A percentile compares a stretch with the other conserved stretches of the same genome.
Conservation (phyloP, 2,888 invertebrate species). For the Teinopalpus imperialis region DNA sequence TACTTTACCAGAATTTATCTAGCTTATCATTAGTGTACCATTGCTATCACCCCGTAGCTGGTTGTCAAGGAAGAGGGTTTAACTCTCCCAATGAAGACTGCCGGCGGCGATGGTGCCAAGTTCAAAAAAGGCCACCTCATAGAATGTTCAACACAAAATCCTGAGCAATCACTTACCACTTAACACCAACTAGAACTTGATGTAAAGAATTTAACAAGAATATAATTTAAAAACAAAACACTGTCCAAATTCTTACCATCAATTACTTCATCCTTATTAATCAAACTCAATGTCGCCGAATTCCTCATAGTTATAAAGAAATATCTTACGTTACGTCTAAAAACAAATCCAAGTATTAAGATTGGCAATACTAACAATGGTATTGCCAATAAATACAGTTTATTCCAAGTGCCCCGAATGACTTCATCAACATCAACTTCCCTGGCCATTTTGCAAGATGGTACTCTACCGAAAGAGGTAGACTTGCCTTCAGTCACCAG, state of each 20-base stretch:
- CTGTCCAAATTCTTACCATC: constrained; percentile 52
- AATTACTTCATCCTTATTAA: constrained; percentile 62
- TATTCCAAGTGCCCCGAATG: constrained; percentile 32
- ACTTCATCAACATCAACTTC: constrained; percentile 29
- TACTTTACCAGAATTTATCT: too few species aligned
- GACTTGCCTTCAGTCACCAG: constrained; percentile 38
- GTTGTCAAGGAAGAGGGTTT: too few species aligned
- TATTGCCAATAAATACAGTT: constrained; percentile 42
- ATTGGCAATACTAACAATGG: constrained; percentile 43
- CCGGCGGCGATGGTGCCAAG: too few species aligned
- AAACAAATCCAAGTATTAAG: constrained; percentile 40
- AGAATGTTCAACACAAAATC: too few species aligned
- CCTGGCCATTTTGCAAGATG: constrained; percentile 39
- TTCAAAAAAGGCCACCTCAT: too few species aligned
- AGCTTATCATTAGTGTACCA: too few species aligned
- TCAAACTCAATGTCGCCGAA: constrained; percentile 77
- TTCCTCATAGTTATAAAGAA: constrained; percentile 82
- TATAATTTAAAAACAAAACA: too few species aligned
- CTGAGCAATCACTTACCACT: too few species aligned
- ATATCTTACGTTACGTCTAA: constrained; percentile 81
- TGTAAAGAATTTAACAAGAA: too few species aligned
- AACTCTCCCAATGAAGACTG: too few species aligned
- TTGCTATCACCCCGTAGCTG: too few species aligned
- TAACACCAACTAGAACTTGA: too few species aligned
- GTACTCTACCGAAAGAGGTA: constrained; percentile 36